Evolutionary conservation across 2,888 invertebrate genomes (phyloP).

Genomic region (Cerastis leucographa): DNA sequence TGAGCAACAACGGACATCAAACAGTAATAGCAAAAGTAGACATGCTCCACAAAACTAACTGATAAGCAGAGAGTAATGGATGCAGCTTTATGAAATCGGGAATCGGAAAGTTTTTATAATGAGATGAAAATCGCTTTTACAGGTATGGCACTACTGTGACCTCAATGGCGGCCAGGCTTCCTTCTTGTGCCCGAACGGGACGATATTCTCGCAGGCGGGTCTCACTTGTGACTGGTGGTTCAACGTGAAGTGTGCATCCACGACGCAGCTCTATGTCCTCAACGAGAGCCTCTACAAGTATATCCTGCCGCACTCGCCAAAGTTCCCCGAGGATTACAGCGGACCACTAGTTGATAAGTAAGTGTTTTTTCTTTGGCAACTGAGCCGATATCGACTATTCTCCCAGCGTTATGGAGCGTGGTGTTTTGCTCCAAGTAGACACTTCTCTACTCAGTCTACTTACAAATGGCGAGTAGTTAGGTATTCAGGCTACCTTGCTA

Average conservation of each 20-base stretch:
- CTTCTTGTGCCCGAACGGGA: conserved; percentile 97
- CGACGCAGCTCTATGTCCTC: conserved; percentile 95
- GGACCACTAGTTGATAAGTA: conserved; percentile 96
- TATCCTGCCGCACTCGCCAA: conserved; percentile 95
- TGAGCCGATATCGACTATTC: no score
- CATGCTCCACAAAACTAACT: background rate
- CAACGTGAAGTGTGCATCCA: conserved; percentile 96
- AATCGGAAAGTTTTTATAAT: background rate
- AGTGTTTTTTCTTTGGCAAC: conserved; percentile 68
- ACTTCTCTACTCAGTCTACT: background rate
- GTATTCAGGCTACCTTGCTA: background rate
- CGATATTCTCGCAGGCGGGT: conserved; percentile 97
- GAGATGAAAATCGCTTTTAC: conserved; percentile 52
- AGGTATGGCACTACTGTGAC: conserved; percentile 98
- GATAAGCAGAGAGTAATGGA: no score
- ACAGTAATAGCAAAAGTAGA: background rate
- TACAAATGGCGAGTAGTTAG: background rate
- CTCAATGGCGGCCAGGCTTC: conserved; percentile 97
- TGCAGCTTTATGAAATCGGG: background rate
- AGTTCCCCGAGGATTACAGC: conserved; percentile 97
- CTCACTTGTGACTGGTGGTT: conserved; percentile 98
- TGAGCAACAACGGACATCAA: background rate
- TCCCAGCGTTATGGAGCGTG: background rate
- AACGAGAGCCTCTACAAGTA: conserved; percentile 97
- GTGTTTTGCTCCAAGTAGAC: background rate